Conservation (phyloP, 2,797 vertebrate species). For the Garrulus glandarius region DNA sequence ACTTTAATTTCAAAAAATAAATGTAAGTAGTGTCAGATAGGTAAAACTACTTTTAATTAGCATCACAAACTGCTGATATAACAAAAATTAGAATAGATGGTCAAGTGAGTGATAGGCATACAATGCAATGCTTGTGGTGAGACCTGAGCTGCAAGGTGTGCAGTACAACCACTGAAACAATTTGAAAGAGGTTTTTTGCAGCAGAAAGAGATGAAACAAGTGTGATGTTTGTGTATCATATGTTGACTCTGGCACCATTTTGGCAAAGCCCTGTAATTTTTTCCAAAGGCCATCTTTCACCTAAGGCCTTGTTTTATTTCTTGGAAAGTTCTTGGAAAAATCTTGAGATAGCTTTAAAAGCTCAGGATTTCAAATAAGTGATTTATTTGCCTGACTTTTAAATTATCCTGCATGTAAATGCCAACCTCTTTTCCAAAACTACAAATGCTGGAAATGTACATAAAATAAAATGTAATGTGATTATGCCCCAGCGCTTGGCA, state of each 20-base stretch:
- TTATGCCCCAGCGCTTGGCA: not conserved
- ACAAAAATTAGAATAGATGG: not conserved
- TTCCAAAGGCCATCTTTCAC: not conserved
- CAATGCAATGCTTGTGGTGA: not conserved
- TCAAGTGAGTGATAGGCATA: not conserved
- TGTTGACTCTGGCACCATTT: not conserved
- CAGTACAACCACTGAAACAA: not conserved
- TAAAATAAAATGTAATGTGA: not conserved
- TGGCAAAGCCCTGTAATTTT: not conserved
- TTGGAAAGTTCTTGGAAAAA: not conserved
- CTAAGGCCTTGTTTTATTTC: not conserved
- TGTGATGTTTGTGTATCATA: not conserved
- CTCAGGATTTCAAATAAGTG: not conserved
- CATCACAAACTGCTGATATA: not conserved
- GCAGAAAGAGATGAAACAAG: not conserved
- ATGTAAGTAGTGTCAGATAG: not conserved
- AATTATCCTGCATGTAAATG: not conserved
- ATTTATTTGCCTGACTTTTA: not conserved
- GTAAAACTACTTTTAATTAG: slow-evolving; percentile 22
- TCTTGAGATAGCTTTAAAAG: not conserved
- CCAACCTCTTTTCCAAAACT: not conserved
- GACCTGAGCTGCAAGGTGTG: not conserved
- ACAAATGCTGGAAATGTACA: not conserved
- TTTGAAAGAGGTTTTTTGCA: not conserved
- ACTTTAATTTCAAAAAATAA: not conserved